Evolutionary conservation across 2,797 vertebrate species (phyloP), one percentile per base, ranked within the genome.

Genomic region (Diceros bicornis): DNA sequence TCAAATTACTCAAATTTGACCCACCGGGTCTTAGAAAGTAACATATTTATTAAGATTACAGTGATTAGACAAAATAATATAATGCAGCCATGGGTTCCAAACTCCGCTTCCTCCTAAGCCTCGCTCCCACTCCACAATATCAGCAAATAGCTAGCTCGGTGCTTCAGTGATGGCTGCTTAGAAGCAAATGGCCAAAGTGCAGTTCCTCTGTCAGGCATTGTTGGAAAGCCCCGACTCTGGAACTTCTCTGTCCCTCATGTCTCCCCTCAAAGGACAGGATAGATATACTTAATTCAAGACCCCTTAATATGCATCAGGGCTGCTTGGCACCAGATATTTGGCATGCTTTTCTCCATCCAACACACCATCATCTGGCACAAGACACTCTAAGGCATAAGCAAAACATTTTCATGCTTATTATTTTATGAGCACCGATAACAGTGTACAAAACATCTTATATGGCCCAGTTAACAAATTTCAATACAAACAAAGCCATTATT

Each of bases 391-490:
- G 20, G 18, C 27, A n/a, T 34, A 71, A 71, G 55, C 41, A 71
- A 93, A 52, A 71, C 2, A 17, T 16, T 23, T 44, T 79, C 20
- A 34, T 74, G 34, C 25, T 83, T 82, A 91, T 34, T 34, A 55
- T 82, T 62, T 89, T 32, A 23, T 4, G 1, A 17, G 8, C 29
- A 55, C 13, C 27, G 41, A 69, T 32, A 64, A 5, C 8, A 41
- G 23, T 61, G 14, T 23, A 50, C 12, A 52, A 62, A 62, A 82
- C 66, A 57, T 57, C 52, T 55, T 64, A 17, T 17, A 17, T 14
- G 34, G 32, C 37, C 47, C 27, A 44, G 12, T 77, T 55, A 91
- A 75, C 37, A 87, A 64, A 84, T 74, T 88, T 91, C 18, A 64
- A 2, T 17, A 34, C 9, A 85, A 47, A 37, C 10, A 34, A 85